Evolutionary conservation across 30 jellyfish, hydroid and myxozoan species (phyloP).

Genomic region (Aurelia coerulea): DNA sequence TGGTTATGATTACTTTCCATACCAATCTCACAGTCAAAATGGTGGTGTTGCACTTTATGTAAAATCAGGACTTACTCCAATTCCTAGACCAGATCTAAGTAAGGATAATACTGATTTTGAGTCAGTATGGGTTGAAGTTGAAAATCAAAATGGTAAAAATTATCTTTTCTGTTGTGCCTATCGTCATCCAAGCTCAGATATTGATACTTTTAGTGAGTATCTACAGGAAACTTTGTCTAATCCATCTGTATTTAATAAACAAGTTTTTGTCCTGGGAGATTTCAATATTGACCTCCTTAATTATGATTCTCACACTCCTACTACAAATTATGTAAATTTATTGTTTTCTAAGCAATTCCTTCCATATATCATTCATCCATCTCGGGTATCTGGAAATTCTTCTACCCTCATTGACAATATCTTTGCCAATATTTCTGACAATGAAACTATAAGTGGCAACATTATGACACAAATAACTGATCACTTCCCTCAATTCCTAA

Average conservation of each 20-base stretch:
- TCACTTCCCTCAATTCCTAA: slow-evolving; percentile 71
- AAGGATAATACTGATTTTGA: too few relatives aligned
- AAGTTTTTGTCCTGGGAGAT: not conserved
- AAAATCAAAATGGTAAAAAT: too few relatives aligned
- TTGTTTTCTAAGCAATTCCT: not conserved
- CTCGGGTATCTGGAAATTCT: too few relatives aligned
- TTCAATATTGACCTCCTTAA: slow-evolving; percentile 1
- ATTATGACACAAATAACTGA: slow-evolving; percentile 66
- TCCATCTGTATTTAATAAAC: not conserved
- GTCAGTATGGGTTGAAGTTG: too few relatives aligned
- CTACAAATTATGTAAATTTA: slow-evolving; percentile 3
- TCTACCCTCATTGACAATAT: too few relatives aligned
- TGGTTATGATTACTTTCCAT: slow-evolving; percentile 60
- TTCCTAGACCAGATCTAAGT: too few relatives aligned
- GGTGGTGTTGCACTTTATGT: too few relatives aligned
- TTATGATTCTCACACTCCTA: slow-evolving; percentile 19
- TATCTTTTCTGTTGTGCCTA: too few relatives aligned
- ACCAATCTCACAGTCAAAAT: not conserved
- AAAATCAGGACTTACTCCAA: too few relatives aligned
- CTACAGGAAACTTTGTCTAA: too few relatives aligned
- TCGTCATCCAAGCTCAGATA: too few relatives aligned
- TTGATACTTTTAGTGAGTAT: not conserved
- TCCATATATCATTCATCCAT: too few relatives aligned
- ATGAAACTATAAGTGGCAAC: slow-evolving; percentile 62
- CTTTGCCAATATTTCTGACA: not conserved